These are phyloP conservation scores for Crotalus viridis DNA, from an alignment of 2,113 vertebrate species.

Conservation along the genomic window DNA sequence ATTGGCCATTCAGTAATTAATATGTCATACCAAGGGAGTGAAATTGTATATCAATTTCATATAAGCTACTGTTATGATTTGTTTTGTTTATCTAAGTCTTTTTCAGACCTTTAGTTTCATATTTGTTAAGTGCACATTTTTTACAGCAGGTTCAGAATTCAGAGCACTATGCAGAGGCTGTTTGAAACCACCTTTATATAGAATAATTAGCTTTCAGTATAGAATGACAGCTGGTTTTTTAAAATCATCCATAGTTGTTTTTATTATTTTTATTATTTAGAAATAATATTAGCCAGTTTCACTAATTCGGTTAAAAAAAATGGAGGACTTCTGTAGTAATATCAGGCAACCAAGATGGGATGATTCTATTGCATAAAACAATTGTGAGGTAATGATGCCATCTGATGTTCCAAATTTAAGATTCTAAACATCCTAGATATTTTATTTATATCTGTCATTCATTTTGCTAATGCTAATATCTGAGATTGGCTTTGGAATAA, in stretches of 20 bases:
- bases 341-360: not conserved
- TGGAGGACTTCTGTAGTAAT: not conserved
- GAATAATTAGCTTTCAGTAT: not conserved
- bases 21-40: not conserved
- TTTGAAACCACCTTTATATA: not conserved
- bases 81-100: not conserved
- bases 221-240: not conserved
- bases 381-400: not conserved
- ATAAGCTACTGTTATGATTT: not conserved
- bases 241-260: not conserved
- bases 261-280: not conserved
- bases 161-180: too few relatives aligned
- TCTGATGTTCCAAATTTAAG: not conserved
- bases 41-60: not conserved
- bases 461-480: not conserved
- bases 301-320: not conserved
- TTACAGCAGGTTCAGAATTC: not conserved
- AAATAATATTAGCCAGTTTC: not conserved
- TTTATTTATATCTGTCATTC: not conserved
- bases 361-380: not conserved
- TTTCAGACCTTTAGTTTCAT: not conserved
- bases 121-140: not conserved
- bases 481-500: not conserved
- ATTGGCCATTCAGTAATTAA: not conserved
- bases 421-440: not conserved